A percentile compares a stretch with the other conserved stretches of the same genome.
Evolutionary conservation across 2,797 vertebrate genomes (phyloP).

Genomic region (Rhinatrema bivittatum): DNA sequence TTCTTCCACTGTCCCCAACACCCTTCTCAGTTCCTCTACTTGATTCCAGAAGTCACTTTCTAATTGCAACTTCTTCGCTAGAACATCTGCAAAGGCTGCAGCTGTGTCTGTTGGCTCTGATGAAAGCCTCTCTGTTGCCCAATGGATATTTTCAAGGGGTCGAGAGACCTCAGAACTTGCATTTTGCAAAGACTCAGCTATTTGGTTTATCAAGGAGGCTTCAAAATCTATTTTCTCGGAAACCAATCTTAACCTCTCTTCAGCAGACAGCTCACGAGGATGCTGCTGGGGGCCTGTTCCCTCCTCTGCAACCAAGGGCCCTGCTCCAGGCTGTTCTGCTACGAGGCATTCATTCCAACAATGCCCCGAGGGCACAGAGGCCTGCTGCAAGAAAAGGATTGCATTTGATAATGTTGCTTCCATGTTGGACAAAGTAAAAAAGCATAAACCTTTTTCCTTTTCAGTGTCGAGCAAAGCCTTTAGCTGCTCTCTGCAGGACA

Average conservation of each 20-base stretch:
- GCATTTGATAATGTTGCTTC: conserved; percentile 34
- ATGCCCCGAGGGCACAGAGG: neutral
- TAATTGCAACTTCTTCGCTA: conserved; percentile 79
- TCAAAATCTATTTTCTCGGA: conserved; percentile 79
- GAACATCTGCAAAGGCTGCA: conserved; percentile 60
- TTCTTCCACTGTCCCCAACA: conserved; percentile 23
- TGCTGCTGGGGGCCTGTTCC: conserved; percentile 17
- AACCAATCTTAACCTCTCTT: conserved; percentile 62
- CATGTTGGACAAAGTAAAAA: conserved; percentile 31
- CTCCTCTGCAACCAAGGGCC: too few species aligned
- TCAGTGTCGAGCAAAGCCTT: conserved; percentile 53
- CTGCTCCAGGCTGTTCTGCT: neutral
- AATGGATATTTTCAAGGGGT: conserved; percentile 66
- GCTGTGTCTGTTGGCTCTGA: conserved; percentile 55
- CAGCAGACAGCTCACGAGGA: conserved; percentile 39
- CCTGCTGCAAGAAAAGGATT: conserved; percentile 29
- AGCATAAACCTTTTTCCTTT: conserved; percentile 26
- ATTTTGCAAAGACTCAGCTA: conserved; percentile 77
- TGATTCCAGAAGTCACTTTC: conserved; percentile 81
- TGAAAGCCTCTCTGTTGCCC: conserved; percentile 49
- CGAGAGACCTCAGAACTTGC: conserved; percentile 66
- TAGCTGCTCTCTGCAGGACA: conserved; percentile 72
- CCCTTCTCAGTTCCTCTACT: conserved; percentile 62
- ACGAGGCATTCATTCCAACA: conserved; percentile 1
- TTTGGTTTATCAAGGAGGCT: conserved; percentile 76